Percentiles rank a stretch among this genome's conserved stretches.
phyloP scores from a whole-genome alignment of 1,140 invertebrate species.

The Cylas formicarius region DNA sequence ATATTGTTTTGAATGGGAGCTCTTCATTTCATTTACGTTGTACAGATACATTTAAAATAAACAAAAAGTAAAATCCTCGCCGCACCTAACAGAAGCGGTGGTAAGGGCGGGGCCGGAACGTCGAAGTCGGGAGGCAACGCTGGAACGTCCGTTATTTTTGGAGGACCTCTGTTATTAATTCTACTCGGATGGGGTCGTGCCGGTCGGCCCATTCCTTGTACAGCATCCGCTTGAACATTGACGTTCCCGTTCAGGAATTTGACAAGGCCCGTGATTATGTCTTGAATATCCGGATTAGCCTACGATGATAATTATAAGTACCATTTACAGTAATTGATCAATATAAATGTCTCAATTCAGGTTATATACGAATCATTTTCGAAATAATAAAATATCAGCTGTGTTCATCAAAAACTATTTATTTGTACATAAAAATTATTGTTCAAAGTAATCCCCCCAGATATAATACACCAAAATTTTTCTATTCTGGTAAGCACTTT shows the following conservation, averaged over 20 bases:
- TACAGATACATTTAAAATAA: no score
- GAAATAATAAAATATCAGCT: background rate
- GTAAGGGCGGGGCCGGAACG: constrained; percentile 46
- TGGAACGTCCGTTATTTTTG: constrained; percentile 68
- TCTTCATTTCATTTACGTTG: no score
- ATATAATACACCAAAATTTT: no score
- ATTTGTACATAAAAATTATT: no score
- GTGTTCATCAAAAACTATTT: no score
- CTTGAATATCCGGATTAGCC: constrained; percentile 76
- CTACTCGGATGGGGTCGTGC: constrained; percentile 54
- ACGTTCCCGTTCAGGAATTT: constrained; percentile 83
- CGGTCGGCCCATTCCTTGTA: constrained; percentile 45
- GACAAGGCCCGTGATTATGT: constrained; percentile 84
- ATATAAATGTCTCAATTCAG: background rate
- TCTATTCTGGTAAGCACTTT: no score
- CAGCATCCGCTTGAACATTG: constrained; percentile 64
- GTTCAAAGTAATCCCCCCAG: no score
- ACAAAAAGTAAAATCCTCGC: no score
- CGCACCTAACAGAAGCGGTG: constrained; percentile 46
- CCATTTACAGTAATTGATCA: background rate
- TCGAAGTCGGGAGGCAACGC: constrained; percentile 63
- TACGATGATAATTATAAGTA: constrained; percentile 12
- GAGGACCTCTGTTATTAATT: constrained; percentile 84
- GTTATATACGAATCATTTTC: background rate
- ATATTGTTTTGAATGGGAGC: no score